These are phyloP conservation scores for Cryptophagus acutangulus DNA, from an alignment of 2,888 invertebrate genomes.

Conservation along the genomic window DNA sequence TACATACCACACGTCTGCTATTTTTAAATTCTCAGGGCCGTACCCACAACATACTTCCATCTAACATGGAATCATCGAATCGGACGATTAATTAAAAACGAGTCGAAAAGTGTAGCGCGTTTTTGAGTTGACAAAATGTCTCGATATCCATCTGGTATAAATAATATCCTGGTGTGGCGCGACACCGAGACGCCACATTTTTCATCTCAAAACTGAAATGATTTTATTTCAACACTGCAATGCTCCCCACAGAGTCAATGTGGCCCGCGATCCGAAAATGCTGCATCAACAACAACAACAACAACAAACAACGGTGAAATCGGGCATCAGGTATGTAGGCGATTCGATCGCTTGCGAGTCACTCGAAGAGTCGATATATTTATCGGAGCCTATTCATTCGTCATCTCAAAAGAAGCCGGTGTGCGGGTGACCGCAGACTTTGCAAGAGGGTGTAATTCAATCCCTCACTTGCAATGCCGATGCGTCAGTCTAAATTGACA, in stretches of 20 bases:
- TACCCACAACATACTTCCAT: too few relatives aligned
- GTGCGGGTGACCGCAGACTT: slow-evolving; percentile 33
- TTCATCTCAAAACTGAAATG: slow-evolving; percentile 21
- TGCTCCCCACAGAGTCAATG: neutral
- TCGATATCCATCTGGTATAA: slow-evolving; percentile 26
- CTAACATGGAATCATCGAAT: too few relatives aligned
- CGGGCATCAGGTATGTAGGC: too few relatives aligned
- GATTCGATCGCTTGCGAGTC: too few relatives aligned
- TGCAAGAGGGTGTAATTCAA: slow-evolving; percentile 45
- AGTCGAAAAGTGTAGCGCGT: too few relatives aligned
- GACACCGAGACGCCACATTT: slow-evolving; percentile 30
- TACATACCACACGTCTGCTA: slow-evolving; percentile 42
- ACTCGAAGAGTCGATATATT: too few relatives aligned
- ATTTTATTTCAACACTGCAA: slow-evolving; percentile 15
- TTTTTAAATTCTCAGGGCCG: slow-evolving; percentile 31
- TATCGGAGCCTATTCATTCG: too few relatives aligned
- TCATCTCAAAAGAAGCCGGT: slow-evolving; percentile 25
- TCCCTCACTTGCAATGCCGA: slow-evolving; percentile 49
- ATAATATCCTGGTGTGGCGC: slow-evolving; percentile 22
- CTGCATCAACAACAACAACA: too few relatives aligned
- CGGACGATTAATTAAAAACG: too few relatives aligned
- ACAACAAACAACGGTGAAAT: too few relatives aligned
- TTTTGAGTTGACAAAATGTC: too few relatives aligned
- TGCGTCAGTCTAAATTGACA: slow-evolving; percentile 62
- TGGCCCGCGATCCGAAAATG: too few relatives aligned